Base-by-base conservation (phyloP, 2,888 invertebrate genomes). In the Nymphalis c-album region DNA sequence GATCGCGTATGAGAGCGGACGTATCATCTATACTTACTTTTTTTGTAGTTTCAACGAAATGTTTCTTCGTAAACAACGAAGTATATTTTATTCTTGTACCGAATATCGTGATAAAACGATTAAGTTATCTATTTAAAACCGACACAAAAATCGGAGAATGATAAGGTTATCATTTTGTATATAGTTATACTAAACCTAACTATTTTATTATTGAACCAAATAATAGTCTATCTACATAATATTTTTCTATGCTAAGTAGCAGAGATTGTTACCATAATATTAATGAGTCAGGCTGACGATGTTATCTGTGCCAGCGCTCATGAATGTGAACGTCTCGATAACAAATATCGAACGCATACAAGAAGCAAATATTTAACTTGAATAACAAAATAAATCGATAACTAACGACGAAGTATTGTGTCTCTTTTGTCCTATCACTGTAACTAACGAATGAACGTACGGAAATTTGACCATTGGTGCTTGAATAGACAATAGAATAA, bases 1-100 rank as follows among this genome's bases (percentile, higher is more conserved):
- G 72, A 74, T 75, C 75, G 77, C 80, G 77, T 78, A 82, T 81
- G 84, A 80, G 82, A 86, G 85, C 87, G 86, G 85, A 87, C 86
- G 85, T 85, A 82, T 83, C 83, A 77, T 80, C 76, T 79, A 78
- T 75, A 78, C 51, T 60, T 45, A 80, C 40, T 40, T 84, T 81
- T 76, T 84, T 87, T 85, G 82, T 85, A 77, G 79, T 80, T 74
- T 74, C 75, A 73, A 74, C 73, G 45, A 46, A 58, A 40, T 40
- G 40, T 40, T 40, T 13, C 40, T 40, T 40, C 10, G 40, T 40
- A 40, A 40, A 4, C 13, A 40, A 40, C 40, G 0, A 40, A 40
- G 40, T 40, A 13, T 40, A 13, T 40, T 40, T 40, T 13, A 40
- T 40, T 40, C 40, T 40, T 40, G 40, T 40, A 13, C 13, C 13